Percentiles rank a stretch among this genome's conserved stretches.
These are phyloP conservation scores for Cynocephalus volans DNA, from an alignment of 2,113 vertebrate genomes.

Conservation along the genomic window DNA sequence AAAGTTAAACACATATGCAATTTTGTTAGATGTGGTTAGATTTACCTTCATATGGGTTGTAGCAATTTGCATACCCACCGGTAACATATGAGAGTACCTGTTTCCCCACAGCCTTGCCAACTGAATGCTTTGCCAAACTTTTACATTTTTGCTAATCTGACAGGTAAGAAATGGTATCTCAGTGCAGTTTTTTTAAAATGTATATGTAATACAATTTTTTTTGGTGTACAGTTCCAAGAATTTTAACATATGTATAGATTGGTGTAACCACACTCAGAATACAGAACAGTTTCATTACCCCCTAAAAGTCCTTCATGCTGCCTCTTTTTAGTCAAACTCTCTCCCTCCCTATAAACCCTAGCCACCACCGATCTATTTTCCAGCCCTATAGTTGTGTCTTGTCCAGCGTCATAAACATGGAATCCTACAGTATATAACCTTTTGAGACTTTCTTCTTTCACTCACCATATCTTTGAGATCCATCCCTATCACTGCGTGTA, in stretches of 20 bases:
- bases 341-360: background rate
- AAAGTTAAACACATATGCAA: background rate
- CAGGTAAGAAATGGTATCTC: background rate
- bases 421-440: background rate
- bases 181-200: background rate
- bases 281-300: background rate
- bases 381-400: background rate
- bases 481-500: background rate
- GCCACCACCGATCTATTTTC: background rate
- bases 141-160: slow-evolving; percentile 1
- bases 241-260: background rate
- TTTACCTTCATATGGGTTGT: background rate
- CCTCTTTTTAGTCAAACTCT: background rate
- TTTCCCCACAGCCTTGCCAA: background rate
- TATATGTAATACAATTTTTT: background rate
- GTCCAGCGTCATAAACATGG: background rate
- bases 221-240: background rate
- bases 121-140: background rate
- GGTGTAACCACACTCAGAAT: background rate
- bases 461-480: background rate
- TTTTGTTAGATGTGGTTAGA: background rate
- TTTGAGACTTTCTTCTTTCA: background rate
- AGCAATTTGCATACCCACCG: background rate
- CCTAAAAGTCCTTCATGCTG: background rate
- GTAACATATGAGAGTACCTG: background rate